A percentile compares a stretch with the other conserved stretches of the same genome.
Conservation (phyloP, 2,888 invertebrate species). For the Dicyrtoma fusca region DNA sequence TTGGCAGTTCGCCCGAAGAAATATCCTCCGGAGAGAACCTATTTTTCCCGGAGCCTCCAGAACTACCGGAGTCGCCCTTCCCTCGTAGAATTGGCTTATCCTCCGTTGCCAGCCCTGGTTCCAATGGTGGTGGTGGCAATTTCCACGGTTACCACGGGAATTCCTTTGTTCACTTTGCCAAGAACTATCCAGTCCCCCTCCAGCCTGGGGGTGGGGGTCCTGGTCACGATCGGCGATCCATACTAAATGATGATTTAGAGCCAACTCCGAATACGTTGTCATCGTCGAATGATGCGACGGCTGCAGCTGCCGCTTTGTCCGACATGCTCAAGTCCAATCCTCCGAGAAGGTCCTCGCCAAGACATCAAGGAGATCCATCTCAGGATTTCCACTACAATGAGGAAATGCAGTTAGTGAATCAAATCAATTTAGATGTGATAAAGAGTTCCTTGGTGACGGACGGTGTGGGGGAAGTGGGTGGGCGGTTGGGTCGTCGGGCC, state of each 20-base stretch:
- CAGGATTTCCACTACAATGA: conserved; percentile 16
- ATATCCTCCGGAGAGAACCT: conserved; percentile 52
- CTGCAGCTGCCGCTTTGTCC: conserved; percentile 10
- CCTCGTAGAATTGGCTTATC: conserved; percentile 36
- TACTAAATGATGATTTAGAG: neutral
- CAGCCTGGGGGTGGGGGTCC: neutral
- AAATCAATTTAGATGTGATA: conserved; percentile 27
- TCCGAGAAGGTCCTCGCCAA: no score
- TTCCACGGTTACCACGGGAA: conserved; percentile 5
- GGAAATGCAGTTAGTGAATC: neutral
- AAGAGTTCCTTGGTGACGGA: conserved; percentile 8
- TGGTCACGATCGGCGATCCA: neutral
- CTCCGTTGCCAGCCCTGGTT: conserved; percentile 32
- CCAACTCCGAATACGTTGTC: no score
- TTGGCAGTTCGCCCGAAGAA: conserved; percentile 52
- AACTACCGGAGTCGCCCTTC: conserved; percentile 49
- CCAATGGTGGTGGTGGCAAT: neutral
- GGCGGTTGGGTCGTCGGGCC: conserved; percentile 43
- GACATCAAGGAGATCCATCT: no score
- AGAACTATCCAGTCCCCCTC: neutral
- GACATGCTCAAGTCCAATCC: neutral
- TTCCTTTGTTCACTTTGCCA: neutral
- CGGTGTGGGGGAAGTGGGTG: neutral
- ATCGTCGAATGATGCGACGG: neutral
- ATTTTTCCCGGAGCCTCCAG: conserved; percentile 48